Evolutionary conservation across 2,113 vertebrate species (phyloP).

Genomic region (Benitochromis conjunctus): DNA sequence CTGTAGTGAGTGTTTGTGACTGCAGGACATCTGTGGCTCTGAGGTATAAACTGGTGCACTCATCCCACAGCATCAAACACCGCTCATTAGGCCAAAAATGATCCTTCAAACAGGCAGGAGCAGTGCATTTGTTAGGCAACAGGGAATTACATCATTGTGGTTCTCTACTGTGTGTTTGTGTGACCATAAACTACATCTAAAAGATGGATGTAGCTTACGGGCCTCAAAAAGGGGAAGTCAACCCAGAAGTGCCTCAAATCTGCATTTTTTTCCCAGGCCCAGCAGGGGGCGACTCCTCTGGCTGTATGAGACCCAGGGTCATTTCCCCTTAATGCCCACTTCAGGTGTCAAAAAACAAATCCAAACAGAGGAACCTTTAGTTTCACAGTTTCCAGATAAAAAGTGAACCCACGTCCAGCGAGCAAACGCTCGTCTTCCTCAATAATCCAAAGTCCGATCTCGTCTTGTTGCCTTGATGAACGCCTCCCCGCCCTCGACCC

Average conservation of each 20-base stretch:
- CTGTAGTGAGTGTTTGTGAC: background rate
- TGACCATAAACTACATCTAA: background rate
- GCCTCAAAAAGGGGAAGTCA: background rate
- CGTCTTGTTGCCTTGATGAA: background rate
- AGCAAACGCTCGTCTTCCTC: background rate
- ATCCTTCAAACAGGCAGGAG: background rate
- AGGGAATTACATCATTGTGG: rapidly evolving
- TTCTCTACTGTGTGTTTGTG: background rate
- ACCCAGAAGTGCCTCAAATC: background rate
- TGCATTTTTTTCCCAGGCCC: background rate
- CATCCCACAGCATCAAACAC: rapidly evolving
- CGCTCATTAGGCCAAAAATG: background rate
- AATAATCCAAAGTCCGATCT: background rate
- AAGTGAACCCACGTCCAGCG: background rate
- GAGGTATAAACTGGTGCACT: background rate
- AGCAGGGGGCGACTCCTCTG: background rate
- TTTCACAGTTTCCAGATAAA: background rate
- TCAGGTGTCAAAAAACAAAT: background rate
- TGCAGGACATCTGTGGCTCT: background rate
- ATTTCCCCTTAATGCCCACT: background rate
- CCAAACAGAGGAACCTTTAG: rapidly evolving
- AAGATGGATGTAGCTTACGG: background rate
- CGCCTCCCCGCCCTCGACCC: background rate
- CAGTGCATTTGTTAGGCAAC: background rate
- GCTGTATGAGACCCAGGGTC: no score